Base-by-base conservation (phyloP, 92 coral and sea anemone genomes). In the Porites evermanni region DNA sequence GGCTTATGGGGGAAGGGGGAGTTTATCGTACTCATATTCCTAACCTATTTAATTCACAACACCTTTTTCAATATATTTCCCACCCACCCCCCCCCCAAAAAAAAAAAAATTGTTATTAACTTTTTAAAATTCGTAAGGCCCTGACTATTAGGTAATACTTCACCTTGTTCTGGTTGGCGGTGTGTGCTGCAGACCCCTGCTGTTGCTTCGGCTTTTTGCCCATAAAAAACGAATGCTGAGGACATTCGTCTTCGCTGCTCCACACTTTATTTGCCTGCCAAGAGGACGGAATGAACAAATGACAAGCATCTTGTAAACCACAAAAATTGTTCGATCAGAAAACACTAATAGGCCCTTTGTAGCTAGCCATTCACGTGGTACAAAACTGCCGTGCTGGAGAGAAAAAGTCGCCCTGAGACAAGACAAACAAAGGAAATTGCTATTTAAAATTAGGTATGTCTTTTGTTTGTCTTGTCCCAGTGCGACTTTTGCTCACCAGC, bases 161-260 rank as follows among this genome's bases (percentile, higher is more conserved):
- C 32, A 69, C 74, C 74, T 69, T 69, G 74, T 69, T 69, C 74
- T 69, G 74, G 74, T 23, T 32, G n/a, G 9, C n/a, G 18, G 74
- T 12, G 6, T 69, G 74, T 69, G 74, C 56, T 3, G 75, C 75
- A 71, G 75, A 53, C 75, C 17, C 50, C 44, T 71, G 75, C 51
- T 71, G 54, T 20, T 32, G 6, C 75, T 71, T 71, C 50, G 74
- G 14, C 18, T 71, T 71, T 71, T 71, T 32, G 53, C 75, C 75
- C 11, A 71, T 38, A 11, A 38, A 71, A 71, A 71, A 71, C 19
- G 75, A 71, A 38, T 71, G 75, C 75, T 71, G 75, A 47, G 56
- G 75, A 38, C 75, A 71, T 38, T 71, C 75, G 1, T 71, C 75
- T 16, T 71, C 75, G 44, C 75, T 71, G 24, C 54, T 71, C 56